Evolutionary conservation across 2,888 invertebrate genomes (phyloP).

Genomic region (Drosophila eohydei): DNA sequence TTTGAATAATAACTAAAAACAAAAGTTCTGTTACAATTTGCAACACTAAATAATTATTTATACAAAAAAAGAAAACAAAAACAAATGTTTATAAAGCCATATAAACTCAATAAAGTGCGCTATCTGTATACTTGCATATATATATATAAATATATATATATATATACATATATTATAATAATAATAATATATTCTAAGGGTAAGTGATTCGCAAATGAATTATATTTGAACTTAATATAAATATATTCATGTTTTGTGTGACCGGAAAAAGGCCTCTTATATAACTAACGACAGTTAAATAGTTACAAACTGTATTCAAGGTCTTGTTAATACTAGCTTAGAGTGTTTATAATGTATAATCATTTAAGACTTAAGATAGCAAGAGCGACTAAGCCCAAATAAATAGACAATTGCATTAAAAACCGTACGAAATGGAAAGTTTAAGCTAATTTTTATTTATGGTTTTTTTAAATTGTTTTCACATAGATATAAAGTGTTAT

Average conservation of each 20-base stretch:
- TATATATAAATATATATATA: slow-evolving; percentile 24
- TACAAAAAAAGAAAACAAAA: neutral
- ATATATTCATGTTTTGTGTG: slow-evolving; percentile 11
- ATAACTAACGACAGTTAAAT: slow-evolving; percentile 27
- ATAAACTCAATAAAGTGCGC: slow-evolving; percentile 51
- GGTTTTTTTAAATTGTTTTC: neutral
- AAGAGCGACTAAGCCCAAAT: slow-evolving; percentile 13
- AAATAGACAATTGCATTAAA: slow-evolving; percentile 29
- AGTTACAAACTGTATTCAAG: slow-evolving; percentile 50
- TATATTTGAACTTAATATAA: slow-evolving; percentile 12
- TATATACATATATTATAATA: slow-evolving; percentile 11
- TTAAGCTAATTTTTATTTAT: neutral
- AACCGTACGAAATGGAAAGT: neutral
- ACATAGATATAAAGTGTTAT: neutral
- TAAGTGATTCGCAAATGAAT: neutral
- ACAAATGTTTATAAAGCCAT: slow-evolving; percentile 10
- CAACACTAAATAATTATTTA: slow-evolving; percentile 10
- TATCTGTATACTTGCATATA: slow-evolving; percentile 52
- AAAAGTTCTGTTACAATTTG: slow-evolving; percentile 11
- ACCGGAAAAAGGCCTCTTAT: slow-evolving; percentile 18
- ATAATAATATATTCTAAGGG: slow-evolving; percentile 17
- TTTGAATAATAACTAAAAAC: neutral
- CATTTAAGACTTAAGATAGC: slow-evolving; percentile 21
- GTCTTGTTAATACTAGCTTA: slow-evolving; percentile 59
- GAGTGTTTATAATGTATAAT: slow-evolving; percentile 51